These are phyloP conservation scores for Serranus cabrilla DNA, from an alignment of 2,797 vertebrate genomes.

Conservation along the genomic window DNA sequence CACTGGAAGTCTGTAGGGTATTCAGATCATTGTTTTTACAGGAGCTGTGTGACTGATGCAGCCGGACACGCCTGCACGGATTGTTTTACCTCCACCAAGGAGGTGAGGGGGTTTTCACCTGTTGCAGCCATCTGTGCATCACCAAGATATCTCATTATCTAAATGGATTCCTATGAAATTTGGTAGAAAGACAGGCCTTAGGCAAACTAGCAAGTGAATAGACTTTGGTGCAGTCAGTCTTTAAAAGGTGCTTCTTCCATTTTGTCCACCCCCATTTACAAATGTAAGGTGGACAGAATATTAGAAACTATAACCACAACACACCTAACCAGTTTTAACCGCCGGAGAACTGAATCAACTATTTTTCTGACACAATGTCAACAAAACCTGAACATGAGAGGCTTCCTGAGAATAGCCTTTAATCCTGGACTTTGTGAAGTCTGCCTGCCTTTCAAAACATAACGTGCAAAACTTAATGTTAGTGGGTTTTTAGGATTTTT, in stretches of 20 bases:
- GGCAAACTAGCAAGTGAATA: neutral
- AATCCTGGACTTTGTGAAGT: neutral
- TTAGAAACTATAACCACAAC: neutral
- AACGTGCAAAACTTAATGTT: too few relatives aligned
- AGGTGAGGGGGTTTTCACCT: neutral
- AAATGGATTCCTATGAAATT: neutral
- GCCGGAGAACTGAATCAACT: neutral
- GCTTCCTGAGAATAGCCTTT: too few relatives aligned
- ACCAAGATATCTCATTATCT: neutral
- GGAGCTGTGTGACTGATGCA: constrained; percentile 46
- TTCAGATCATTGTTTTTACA: constrained; percentile 62
- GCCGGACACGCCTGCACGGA: constrained; percentile 5
- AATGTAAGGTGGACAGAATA: neutral
- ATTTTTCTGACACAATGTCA: neutral
- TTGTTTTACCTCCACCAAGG: neutral
- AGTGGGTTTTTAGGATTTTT: neutral
- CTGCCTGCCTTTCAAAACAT: neutral
- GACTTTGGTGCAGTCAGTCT: neutral
- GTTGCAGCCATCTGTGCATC: neutral
- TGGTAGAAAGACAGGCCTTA: neutral
- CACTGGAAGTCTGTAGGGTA: constrained; percentile 45
- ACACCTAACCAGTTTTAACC: too few relatives aligned
- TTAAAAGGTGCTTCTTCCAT: neutral
- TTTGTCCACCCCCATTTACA: neutral
- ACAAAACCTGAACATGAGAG: neutral